Percentiles rank a stretch among this genome's conserved stretches.
Evolutionary conservation across 2,888 invertebrate genomes (phyloP).

Genomic region (Bhutanitis thaidina): DNA sequence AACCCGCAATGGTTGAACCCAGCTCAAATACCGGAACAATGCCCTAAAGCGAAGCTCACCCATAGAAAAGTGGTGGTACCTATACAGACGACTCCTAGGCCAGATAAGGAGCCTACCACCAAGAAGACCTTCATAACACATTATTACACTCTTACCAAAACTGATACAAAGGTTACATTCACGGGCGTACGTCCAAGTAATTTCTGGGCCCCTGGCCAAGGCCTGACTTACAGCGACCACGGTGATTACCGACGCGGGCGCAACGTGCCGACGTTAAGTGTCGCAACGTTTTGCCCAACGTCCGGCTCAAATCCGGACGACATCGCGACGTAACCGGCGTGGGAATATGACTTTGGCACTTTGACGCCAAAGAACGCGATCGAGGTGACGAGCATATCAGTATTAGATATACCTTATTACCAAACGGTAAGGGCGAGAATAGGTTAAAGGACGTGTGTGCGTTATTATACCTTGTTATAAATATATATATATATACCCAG

Average conservation of each 20-base stretch:
- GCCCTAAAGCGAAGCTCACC: too few species aligned
- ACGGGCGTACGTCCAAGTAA: not conserved
- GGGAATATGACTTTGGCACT: conserved; percentile 51
- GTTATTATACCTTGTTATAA: too few species aligned
- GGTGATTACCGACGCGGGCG: conserved; percentile 12
- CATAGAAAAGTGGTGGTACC: too few species aligned
- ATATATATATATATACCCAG: too few species aligned
- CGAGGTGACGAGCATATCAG: conserved; percentile 24
- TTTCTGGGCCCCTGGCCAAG: not conserved
- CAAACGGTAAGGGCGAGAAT: not conserved
- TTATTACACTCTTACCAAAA: too few species aligned
- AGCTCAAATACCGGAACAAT: too few species aligned
- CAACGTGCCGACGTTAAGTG: conserved; percentile 36
- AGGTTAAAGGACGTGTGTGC: too few species aligned
- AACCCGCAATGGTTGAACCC: too few species aligned
- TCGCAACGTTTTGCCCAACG: conserved; percentile 53
- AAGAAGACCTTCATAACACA: too few species aligned
- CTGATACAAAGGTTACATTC: too few species aligned
- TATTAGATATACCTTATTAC: not conserved
- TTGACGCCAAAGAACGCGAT: conserved; percentile 47
- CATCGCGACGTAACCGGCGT: conserved; percentile 44
- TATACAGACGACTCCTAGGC: too few species aligned
- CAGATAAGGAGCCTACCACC: too few species aligned
- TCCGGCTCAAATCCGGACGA: conserved; percentile 53
- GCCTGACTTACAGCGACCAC: not conserved